Evolutionary conservation across 2,888 invertebrate species (phyloP), one percentile per base, ranked within the genome.

Genomic region (Electrophaes corylata): DNA sequence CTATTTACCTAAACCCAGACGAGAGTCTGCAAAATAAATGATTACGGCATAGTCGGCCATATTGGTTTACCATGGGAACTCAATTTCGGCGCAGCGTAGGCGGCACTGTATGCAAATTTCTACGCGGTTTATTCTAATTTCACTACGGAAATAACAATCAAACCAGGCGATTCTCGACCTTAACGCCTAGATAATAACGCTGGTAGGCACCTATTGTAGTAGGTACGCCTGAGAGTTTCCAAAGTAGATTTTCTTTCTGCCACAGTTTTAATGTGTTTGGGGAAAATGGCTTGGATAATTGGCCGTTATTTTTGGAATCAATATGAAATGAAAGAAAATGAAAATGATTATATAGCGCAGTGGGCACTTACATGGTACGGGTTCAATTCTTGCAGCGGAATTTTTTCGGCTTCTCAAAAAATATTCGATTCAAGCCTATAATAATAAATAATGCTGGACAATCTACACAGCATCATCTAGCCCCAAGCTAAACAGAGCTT

Each of bases 1-100:
- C 4, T 14, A 20, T 41, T 6, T 8, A 11, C 1, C 39, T 20
- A 41, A 41, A 6, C 20, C 26, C 23, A 10, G 18, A 37, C 19
- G 5, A 44, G 39, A 44, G 18, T 39, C 35, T 12, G 47, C 19
- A 57, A 57, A 62, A 57, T 47, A 53, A 53, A 62, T 47, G 53
- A 54, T 60, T 39, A 35, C 44, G 37, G 20, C 60, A 48, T 50
- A 47, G 52, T 45, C 54, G 46, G 70, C 77, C 79, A 80, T 80
- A 82, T 79, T 81, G 78, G 79, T 78, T 82, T 61, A 60, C 75
- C 67, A 74, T 64, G 71, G 64, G 65, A 77, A 78, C 79, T 73
- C 80, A 78, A 81, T 82, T 80, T 77, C 63, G 72, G 67, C 67
- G 70, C 60, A 68, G 63, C 62, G 67, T 66, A 65, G 67, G 69